Evolutionary conservation across 2,797 vertebrate species (phyloP), one percentile per base, ranked within the genome.

Genomic region (Falco naumanni): DNA sequence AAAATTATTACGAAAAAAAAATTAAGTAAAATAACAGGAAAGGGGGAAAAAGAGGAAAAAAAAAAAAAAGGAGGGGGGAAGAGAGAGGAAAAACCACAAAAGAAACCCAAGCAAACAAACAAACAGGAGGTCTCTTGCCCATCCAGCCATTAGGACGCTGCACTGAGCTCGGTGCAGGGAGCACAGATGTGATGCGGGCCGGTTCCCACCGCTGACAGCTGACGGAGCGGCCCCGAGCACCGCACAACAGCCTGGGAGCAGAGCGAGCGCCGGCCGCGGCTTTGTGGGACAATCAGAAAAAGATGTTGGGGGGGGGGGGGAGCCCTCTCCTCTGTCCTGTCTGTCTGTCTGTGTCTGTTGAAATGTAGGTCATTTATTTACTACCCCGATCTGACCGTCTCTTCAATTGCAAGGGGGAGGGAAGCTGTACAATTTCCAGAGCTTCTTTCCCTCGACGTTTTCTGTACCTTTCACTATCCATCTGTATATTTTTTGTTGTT

Each of bases 181-280:
- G 97, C 98, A 97, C 98, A 98, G 97, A 98, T 98, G 98, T 96
- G 97, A 97, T 88, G 98, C 98, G 98, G 98, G 98, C 97, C 95
- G 96, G 97, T 98, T 98, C 98, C 98, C 97, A 91, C 43, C 87
- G 93, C 97, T 84, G 98, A 97, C 97, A 96, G 96, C 98, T 98
- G 98, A 97, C 97, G 97, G 95, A 96, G 97, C 95, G 97, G 97
- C 97, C 98, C 97, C 96, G 97, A 96, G 95, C 80, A 93, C 93
- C 92, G 93, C 96, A 88, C 95, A 96, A 91, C 93, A 98, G 97
- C 97, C 93, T 97, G 90, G 81, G 85, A 96, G 93, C 92, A 96
- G 92, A 80, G 97, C 97, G 93, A 97, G 95, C 94, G 92, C 95
- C 91, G 93, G 96, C 95, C 96, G 92, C 96, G 94, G 94, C 96